phyloP scores from a whole-genome alignment of 2,888 invertebrate species.

The Oscheius onirici region DNA sequence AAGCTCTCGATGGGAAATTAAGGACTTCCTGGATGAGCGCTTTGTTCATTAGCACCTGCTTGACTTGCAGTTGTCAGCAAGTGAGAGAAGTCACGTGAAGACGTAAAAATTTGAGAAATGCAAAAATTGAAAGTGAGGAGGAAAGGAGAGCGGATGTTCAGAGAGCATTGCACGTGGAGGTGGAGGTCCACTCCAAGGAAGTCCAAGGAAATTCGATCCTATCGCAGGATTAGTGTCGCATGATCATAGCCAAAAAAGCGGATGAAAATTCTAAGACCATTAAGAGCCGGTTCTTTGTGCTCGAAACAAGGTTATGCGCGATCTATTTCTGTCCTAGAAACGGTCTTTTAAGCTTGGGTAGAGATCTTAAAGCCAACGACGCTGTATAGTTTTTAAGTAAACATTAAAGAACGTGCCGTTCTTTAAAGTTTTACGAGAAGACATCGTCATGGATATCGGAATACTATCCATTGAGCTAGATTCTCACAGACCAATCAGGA shows the following conservation, averaged over 20 bases:
- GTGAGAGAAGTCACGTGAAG: not conserved
- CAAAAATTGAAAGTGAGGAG: too few species aligned
- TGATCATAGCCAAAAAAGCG: not conserved
- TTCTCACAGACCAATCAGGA: too few species aligned
- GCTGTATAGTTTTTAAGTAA: too few species aligned
- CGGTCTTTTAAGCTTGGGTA: not conserved
- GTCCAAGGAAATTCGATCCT: conserved; percentile 8
- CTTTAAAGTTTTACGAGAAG: too few species aligned
- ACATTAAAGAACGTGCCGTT: too few species aligned
- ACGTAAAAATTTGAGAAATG: too few species aligned
- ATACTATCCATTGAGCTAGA: too few species aligned
- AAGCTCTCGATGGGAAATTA: conserved; percentile 19
- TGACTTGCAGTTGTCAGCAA: not conserved
- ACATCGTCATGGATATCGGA: too few species aligned
- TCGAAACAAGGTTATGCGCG: not conserved
- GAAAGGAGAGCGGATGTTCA: too few species aligned
- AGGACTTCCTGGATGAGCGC: conserved; percentile 11
- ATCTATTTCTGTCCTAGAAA: conserved; percentile 2
- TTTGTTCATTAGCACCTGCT: conserved; percentile 3
- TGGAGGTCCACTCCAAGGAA: conserved; percentile 15
- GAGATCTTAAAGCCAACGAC: too few species aligned
- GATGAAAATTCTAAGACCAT: too few species aligned
- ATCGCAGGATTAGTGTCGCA: conserved; percentile 10
- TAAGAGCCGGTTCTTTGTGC: not conserved
- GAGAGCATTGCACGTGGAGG: not conserved